Evolutionary conservation across 2,113 vertebrate species (phyloP).

Genomic region (Hymenochirus boettgeri): DNA sequence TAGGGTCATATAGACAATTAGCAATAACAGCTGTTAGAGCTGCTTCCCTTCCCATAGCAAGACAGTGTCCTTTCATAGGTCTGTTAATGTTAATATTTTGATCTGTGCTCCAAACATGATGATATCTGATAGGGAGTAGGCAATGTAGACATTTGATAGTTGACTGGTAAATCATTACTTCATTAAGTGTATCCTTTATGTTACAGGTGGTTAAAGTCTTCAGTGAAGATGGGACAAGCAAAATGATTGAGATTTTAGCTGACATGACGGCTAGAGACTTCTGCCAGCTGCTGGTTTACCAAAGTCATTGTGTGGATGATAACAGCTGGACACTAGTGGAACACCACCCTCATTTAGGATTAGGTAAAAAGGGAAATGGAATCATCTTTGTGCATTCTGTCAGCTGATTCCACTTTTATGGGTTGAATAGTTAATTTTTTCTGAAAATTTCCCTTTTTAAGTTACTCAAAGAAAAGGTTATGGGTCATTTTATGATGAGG

Average conservation of each 20-base stretch:
- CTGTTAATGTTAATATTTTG: too few species aligned
- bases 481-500: too few species aligned
- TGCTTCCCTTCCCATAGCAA: too few species aligned
- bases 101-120: neutral
- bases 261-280: conserved; percentile 95
- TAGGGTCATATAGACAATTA: too few species aligned
- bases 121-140: neutral
- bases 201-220: conserved; percentile 95
- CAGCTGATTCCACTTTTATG: too few species aligned
- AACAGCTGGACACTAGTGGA: conserved; percentile 97
- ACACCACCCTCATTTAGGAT: conserved; percentile 87
- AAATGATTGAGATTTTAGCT: conserved; percentile 90
- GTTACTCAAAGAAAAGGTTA: too few species aligned
- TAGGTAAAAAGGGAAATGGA: conserved; percentile 72
- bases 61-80: too few species aligned
- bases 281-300: conserved; percentile 94
- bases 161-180: conserved; percentile 15
- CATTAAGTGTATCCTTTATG: conserved; percentile 52
- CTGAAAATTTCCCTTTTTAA: too few species aligned
- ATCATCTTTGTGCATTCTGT: neutral
- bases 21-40: too few species aligned
- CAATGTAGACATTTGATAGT: conserved; percentile 20
- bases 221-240: conserved; percentile 91
- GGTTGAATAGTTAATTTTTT: too few species aligned
- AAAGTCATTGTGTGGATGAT: conserved; percentile 96